A percentile compares a stretch with the other conserved stretches of the same genome.
Evolutionary conservation across 2,888 invertebrate genomes (phyloP).

Genomic region (Oscheius sp.): DNA sequence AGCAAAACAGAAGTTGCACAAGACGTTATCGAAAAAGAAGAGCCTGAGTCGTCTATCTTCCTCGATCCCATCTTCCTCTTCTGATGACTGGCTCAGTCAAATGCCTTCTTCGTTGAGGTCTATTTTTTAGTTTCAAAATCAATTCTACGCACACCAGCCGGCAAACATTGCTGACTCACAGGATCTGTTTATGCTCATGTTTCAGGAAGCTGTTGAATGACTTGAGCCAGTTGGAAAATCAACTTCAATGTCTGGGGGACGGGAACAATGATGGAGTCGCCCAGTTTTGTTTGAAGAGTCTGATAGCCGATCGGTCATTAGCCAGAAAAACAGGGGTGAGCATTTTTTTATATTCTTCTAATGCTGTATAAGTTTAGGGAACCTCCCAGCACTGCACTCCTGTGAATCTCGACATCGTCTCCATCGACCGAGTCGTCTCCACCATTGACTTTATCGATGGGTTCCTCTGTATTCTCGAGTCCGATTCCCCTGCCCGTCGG

Average conservation of each 20-base stretch:
- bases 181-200: neutral
- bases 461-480: slow-evolving; percentile 46
- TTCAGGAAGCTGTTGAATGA: slow-evolving; percentile 51
- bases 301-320: slow-evolving; percentile 59
- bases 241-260: slow-evolving; percentile 33
- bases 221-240: slow-evolving; percentile 45
- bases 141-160: too few species aligned
- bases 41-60: slow-evolving; percentile 1
- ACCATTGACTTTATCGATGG: slow-evolving; percentile 62
- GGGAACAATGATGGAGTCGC: slow-evolving; percentile 48
- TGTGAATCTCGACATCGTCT: slow-evolving; percentile 32
- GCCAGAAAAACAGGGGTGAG: slow-evolving; percentile 35
- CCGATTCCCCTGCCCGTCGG: slow-evolving; percentile 34
- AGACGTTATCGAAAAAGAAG: slow-evolving; percentile 14
- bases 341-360: too few species aligned
- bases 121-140: too few species aligned
- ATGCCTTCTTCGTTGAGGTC: slow-evolving; percentile 43
- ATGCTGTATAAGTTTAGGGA: neutral
- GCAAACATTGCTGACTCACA: too few species aligned
- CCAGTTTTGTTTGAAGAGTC: slow-evolving; percentile 57
- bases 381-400: neutral
- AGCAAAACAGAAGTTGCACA: slow-evolving; percentile 21
- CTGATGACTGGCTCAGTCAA: slow-evolving; percentile 34
- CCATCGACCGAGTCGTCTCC: slow-evolving; percentile 56
- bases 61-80: slow-evolving; percentile 28